Base-by-base conservation (phyloP, 2,888 invertebrate species). In the Cephus pulcher region DNA sequence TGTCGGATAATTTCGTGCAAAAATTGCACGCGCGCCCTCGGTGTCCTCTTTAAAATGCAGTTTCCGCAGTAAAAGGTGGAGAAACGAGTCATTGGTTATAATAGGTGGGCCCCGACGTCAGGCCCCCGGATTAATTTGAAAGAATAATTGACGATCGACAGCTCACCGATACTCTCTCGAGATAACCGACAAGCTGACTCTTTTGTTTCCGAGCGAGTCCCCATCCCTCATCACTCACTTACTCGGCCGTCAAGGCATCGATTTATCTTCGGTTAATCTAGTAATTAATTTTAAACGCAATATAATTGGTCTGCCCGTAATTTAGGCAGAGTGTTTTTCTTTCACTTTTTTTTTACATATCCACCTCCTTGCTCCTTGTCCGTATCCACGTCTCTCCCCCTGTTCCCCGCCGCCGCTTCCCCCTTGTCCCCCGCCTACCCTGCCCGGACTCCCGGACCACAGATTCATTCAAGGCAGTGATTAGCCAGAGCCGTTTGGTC, bases 281-380 rank as follows among this genome's bases (percentile, higher is more conserved):
- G 87, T 90, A 90, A 90, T 90, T 90, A 90, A 90, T 90, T 90
- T 89, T 89, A 90, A 90, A 89, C 89, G 89, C 88, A 88, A 89
- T 89, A 89, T 90, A 90, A 90, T 90, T 90, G 89, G 89, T 85
- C 85, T 85, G 83, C 56, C 34, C 56, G 76, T 78, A 78, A 78
- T 78, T 78, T 78, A 76, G 76, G 75, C 76, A 35, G 34, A 30
- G 30, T 15, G 32, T 37, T 68, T 77, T 35, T 11, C 30, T 34
- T 69, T 15, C 23, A 11, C 34, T 30, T 73, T 40, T 4, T 30
- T 32, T 23, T 68, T 74, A 32, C 34, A 32, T 32, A 33, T 34
- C 34, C 71, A 34, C 32, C 71, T 23, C 56, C 23, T 56, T 56
- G 9, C 56, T 56, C 23, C 56, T 23, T 40, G 15, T 1, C 56